Evolutionary conservation across 2,797 vertebrate species (phyloP), one percentile per base, ranked within the genome.

Genomic region (Phoebastria nigripes): DNA sequence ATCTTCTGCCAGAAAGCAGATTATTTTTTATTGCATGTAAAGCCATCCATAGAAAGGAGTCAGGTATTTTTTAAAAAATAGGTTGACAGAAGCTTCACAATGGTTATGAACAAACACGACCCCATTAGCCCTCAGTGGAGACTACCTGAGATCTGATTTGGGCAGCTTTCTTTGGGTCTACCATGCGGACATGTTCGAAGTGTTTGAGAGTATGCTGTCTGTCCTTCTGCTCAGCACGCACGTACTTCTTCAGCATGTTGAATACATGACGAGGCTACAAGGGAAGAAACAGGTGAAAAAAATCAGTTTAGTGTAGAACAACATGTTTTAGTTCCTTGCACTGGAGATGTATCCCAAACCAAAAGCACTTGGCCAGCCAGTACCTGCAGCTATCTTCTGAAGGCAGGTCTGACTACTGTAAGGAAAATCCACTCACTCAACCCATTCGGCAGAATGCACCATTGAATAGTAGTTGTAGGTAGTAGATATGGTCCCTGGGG

Each of bases 161-260:
- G 12, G 99, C 99, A 4, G 99, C 99, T 97, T 99, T 99, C 98
- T 99, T 99, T 54, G 99, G 99, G 83, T 99, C 99, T 21, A 99
- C 99, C 86, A 99, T 99, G 95, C 98, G 99, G 80, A 99, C 99
- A 0, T 99, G 99, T 71, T 99, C 99, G 1, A 99, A 99, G 96
- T 99, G 99, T 96, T 99, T 99, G 12, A 99, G 98, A 9, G 99
- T 99, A 96, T 99, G 99, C 96, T 99, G 99, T 37, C 99, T 97
- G 98, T 99, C 99, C 72, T 99, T 99, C 98, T 99, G 99, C 92
- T 99, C 99, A 1, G 99, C 99, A 15, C 99, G 99, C 41, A 99
- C 98, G 0, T 99, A 99, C 96, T 99, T 99, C 98, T 99, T 99
- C 91, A 99, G 98, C 97, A 99, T 98, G 92, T 98, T 99, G 97